Evolutionary conservation across 2,888 invertebrate genomes (phyloP).

Genomic region (Theretra japonica): DNA sequence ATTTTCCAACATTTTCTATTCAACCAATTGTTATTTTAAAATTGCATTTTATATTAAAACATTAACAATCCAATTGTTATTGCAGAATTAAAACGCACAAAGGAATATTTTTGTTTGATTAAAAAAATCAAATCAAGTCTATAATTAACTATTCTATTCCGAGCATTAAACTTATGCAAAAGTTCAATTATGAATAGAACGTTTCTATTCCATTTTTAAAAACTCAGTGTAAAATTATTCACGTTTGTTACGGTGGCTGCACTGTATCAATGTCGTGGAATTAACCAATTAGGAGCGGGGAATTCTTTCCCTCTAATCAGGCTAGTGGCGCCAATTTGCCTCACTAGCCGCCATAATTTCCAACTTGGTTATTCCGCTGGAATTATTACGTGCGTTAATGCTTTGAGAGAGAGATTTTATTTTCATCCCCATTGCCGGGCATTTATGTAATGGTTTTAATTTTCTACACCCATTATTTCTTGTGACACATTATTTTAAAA

Average conservation of each 20-base stretch:
- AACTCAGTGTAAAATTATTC: constrained; percentile 17
- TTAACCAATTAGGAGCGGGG: constrained; percentile 24
- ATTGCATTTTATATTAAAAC: too few relatives aligned
- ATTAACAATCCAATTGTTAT: too few relatives aligned
- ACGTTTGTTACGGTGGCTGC: neutral
- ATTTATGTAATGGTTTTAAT: neutral
- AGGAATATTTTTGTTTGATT: too few relatives aligned
- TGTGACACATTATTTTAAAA: neutral
- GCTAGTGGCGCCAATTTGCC: constrained; percentile 23
- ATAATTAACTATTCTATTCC: too few relatives aligned
- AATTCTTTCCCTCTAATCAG: constrained; percentile 24
- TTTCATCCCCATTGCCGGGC: neutral
- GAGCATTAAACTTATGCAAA: too few relatives aligned
- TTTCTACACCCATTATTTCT: neutral
- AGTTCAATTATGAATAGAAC: too few relatives aligned
- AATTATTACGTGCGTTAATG: constrained; percentile 20
- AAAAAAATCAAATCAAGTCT: too few relatives aligned
- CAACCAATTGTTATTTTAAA: neutral
- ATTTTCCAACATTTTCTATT: too few relatives aligned
- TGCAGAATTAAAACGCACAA: too few relatives aligned
- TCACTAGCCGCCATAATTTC: constrained; percentile 22
- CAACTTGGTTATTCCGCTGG: constrained; percentile 22
- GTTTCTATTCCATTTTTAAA: too few relatives aligned
- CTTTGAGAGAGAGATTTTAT: constrained; percentile 11
- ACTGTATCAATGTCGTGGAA: constrained; percentile 17